Conservation (phyloP, 92 coral and sea anemone species). For the Virgularia gustaviana region DNA sequence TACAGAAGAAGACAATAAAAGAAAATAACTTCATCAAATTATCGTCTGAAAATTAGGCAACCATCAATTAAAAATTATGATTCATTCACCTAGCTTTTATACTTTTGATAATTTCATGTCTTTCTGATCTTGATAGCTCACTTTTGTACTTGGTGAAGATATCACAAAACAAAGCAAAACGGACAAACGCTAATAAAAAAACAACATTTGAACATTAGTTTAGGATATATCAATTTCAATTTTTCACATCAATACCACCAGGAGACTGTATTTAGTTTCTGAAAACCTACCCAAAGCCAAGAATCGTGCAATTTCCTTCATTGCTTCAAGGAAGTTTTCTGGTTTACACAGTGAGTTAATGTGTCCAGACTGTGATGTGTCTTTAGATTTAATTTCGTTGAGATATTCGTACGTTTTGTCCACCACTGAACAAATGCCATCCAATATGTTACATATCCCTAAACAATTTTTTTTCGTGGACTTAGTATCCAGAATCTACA, state of each 20-base stretch:
- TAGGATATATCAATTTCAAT: not conserved
- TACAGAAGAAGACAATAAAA: too few relatives aligned
- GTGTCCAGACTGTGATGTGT: constrained; percentile 1
- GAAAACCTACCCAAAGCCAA: constrained; percentile 14
- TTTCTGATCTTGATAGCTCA: constrained; percentile 75
- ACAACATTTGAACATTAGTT: not conserved
- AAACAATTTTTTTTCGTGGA: not conserved
- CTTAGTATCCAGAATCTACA: too few relatives aligned
- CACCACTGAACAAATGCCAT: constrained; percentile 49
- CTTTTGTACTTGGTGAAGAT: constrained; percentile 78
- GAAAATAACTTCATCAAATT: too few relatives aligned
- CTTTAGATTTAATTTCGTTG: constrained; percentile 4
- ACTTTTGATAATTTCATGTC: constrained; percentile 70
- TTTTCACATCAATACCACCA: not conserved
- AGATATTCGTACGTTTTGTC: constrained; percentile 31
- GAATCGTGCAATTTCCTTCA: constrained; percentile 13
- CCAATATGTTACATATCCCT: constrained; percentile 59
- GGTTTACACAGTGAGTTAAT: constrained; percentile 23
- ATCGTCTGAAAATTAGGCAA: not conserved
- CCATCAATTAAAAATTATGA: not conserved
- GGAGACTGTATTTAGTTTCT: not conserved
- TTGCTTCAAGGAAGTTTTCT: constrained; percentile 7
- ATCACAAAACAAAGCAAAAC: constrained; percentile 81
- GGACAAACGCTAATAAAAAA: constrained; percentile 48
- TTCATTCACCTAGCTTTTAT: constrained; percentile 80